These are phyloP conservation scores for Aplidium turbinatum DNA, from an alignment of 23 tunicate genomes.

Conservation along the genomic window DNA sequence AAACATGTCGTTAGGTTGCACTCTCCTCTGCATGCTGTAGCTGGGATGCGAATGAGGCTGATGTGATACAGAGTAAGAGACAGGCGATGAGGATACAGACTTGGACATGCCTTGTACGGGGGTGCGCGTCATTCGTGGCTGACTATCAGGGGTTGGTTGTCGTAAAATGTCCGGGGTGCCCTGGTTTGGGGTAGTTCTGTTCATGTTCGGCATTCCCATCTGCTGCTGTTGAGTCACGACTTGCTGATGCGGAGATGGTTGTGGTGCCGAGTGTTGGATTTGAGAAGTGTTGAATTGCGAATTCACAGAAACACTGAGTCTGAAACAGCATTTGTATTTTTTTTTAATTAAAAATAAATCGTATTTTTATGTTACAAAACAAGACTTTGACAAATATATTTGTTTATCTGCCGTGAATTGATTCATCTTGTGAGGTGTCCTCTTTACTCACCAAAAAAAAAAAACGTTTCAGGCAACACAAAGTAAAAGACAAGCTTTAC, in stretches of 20 bases:
- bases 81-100: conserved; percentile 49
- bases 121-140: conserved; percentile 31
- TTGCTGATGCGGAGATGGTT: conserved; percentile 27
- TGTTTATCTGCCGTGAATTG: neutral
- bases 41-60: conserved; percentile 51
- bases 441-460: too few relatives aligned
- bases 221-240: conserved; percentile 34
- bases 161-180: neutral
- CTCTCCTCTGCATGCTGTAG: conserved; percentile 13
- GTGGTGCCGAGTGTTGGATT: conserved; percentile 21
- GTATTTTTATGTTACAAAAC: neutral
- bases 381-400: neutral
- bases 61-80: conserved; percentile 63
- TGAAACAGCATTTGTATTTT: too few relatives aligned
- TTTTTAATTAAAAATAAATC: neutral
- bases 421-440: neutral
- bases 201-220: neutral
- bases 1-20: too few relatives aligned
- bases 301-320: conserved; percentile 57
- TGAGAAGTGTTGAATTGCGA: conserved; percentile 41
- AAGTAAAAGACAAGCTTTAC: neutral
- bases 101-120: conserved; percentile 23
- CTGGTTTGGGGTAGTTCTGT: neutral
- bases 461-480: too few relatives aligned
- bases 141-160: conserved; percentile 11